These are phyloP conservation scores for Enoplosus armatus DNA, from an alignment of 2,797 vertebrate genomes.

Conservation along the genomic window DNA sequence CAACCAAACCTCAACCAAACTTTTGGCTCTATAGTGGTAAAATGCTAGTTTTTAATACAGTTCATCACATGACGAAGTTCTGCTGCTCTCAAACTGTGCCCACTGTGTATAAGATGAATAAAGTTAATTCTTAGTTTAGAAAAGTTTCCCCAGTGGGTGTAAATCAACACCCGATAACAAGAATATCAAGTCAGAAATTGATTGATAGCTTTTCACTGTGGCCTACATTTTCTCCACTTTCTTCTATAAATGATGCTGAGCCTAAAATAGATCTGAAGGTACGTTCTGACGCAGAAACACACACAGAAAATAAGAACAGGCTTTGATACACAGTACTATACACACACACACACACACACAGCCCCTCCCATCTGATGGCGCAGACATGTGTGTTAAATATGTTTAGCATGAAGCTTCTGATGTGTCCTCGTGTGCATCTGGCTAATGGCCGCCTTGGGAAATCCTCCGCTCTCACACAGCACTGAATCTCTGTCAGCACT, in stretches of 20 bases:
- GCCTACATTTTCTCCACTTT: background rate
- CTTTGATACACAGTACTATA: conserved; percentile 14
- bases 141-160: background rate
- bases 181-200: background rate
- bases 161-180: background rate
- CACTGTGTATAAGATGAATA: background rate
- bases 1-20: background rate
- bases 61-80: no score
- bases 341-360: conserved; percentile 27
- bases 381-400: conserved; percentile 37
- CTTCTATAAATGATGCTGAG: background rate
- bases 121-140: background rate
- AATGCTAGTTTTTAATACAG: background rate
- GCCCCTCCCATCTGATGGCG: conserved; percentile 21
- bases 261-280: conserved; percentile 37
- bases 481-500: conserved; percentile 22
- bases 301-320: background rate
- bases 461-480: conserved; percentile 37
- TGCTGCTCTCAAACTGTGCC: background rate
- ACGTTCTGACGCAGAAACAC: background rate
- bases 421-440: conserved; percentile 54
- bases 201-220: background rate
- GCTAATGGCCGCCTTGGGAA: conserved; percentile 59
- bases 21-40: background rate
- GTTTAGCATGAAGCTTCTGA: conserved; percentile 50